Conservation (phyloP, 2,113 vertebrate species). For the Struthidea cinerea region DNA sequence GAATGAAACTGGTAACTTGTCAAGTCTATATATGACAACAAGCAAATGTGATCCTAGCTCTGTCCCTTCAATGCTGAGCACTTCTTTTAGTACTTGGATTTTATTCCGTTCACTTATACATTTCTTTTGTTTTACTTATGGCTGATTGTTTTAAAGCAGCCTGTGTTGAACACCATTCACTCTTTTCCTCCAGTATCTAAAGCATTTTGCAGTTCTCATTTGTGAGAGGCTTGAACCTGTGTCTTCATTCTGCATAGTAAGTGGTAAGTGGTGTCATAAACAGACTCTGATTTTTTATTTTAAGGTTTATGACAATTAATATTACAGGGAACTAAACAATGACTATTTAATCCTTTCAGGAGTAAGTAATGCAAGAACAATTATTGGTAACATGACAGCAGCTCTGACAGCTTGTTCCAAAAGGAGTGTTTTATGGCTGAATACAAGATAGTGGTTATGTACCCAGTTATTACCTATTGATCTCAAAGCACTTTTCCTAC, state of each 20-base stretch:
- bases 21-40: neutral
- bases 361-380: neutral
- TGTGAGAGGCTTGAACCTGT: neutral
- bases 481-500: neutral
- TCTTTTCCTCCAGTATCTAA: neutral
- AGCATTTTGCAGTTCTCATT: neutral
- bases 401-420: neutral
- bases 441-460: neutral
- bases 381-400: neutral
- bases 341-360: neutral
- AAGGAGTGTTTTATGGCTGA: neutral
- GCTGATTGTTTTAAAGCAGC: neutral
- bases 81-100: neutral
- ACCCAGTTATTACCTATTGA: neutral
- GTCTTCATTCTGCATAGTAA: neutral
- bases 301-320: neutral
- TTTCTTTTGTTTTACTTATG: neutral
- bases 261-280: neutral
- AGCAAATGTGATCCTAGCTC: neutral
- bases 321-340: neutral
- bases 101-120: neutral
- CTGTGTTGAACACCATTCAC: neutral
- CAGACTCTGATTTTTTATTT: neutral
- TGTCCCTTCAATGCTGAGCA: neutral
- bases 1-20: neutral